Percentiles rank a stretch among this genome's conserved stretches.
Conservation (phyloP, 2,888 invertebrate species). For the Parthenolecanium corni region DNA sequence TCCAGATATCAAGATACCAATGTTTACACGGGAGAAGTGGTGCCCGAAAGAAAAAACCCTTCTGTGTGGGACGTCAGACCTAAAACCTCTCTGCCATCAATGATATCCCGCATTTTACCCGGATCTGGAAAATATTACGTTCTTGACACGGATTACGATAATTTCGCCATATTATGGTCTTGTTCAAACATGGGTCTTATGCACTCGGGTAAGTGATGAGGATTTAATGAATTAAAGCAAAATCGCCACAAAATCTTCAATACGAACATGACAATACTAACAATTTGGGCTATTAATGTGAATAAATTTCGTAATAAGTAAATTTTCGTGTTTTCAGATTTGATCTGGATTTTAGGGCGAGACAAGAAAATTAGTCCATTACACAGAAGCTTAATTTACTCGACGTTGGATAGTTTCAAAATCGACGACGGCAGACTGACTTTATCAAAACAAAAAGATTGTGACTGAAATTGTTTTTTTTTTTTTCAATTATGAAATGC, state of each 20-base stretch:
- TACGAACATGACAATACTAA: too few species aligned
- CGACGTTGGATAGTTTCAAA: slow-evolving; percentile 46
- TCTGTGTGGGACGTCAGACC: slow-evolving; percentile 48
- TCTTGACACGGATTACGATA: slow-evolving; percentile 58
- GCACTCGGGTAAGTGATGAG: slow-evolving; percentile 45
- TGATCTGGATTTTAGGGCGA: slow-evolving; percentile 60
- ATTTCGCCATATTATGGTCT: slow-evolving; percentile 61
- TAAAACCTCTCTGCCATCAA: slow-evolving; percentile 50
- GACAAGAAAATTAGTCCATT: slow-evolving; percentile 52
- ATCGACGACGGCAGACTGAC: slow-evolving; percentile 60
- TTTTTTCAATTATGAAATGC: too few species aligned
- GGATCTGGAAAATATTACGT: slow-evolving; percentile 61
- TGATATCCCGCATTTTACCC: slow-evolving; percentile 54
- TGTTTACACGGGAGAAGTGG: slow-evolving; percentile 51
- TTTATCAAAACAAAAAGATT: slow-evolving; percentile 50
- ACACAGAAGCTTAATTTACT: slow-evolving; percentile 53
- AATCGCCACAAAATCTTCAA: too few species aligned
- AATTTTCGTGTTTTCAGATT: slow-evolving; percentile 43
- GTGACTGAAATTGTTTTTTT: background rate
- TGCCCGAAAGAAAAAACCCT: slow-evolving; percentile 44
- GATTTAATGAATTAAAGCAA: too few species aligned
- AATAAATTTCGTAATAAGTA: too few species aligned
- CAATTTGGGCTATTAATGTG: too few species aligned
- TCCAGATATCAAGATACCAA: slow-evolving; percentile 51
- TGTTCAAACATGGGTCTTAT: slow-evolving; percentile 54